These are phyloP conservation scores for Synergus umbraculus DNA, from an alignment of 2,888 invertebrate species.

Conservation along the genomic window DNA sequence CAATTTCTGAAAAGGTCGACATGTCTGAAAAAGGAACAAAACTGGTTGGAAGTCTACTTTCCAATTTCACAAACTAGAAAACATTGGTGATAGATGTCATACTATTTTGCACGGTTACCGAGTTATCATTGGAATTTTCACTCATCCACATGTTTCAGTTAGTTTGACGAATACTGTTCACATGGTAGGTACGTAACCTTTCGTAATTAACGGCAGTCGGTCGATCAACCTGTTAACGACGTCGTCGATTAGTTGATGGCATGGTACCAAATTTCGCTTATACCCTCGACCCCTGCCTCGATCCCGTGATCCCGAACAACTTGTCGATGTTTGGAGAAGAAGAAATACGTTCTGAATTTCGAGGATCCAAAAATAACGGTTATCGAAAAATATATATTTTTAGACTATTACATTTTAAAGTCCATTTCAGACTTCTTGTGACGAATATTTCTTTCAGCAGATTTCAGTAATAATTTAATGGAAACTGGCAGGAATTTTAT, in stretches of 20 bases:
- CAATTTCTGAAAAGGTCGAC: background rate
- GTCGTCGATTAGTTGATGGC: constrained; percentile 62
- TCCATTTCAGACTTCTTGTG: no score
- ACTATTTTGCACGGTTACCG: background rate
- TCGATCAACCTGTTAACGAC: constrained; percentile 60
- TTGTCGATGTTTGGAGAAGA: background rate
- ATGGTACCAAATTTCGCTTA: constrained; percentile 55
- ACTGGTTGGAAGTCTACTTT: background rate
- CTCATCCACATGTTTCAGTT: constrained; percentile 28
- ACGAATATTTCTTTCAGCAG: no score
- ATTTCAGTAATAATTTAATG: background rate
- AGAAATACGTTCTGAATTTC: constrained; percentile 6
- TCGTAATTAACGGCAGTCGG: constrained; percentile 55
- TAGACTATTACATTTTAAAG: no score
- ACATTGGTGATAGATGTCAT: background rate
- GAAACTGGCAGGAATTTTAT: no score
- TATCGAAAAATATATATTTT: background rate
- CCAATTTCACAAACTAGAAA: background rate
- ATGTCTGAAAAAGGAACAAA: background rate
- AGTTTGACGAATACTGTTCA: constrained; percentile 54
- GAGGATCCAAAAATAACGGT: constrained; percentile 15
- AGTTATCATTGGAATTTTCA: background rate
- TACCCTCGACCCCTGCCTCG: constrained; percentile 36
- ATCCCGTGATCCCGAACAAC: constrained; percentile 15
- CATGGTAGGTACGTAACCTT: constrained; percentile 45